Conservation (phyloP, 2,797 vertebrate species). For the Aselliscus stoliczkanus region DNA sequence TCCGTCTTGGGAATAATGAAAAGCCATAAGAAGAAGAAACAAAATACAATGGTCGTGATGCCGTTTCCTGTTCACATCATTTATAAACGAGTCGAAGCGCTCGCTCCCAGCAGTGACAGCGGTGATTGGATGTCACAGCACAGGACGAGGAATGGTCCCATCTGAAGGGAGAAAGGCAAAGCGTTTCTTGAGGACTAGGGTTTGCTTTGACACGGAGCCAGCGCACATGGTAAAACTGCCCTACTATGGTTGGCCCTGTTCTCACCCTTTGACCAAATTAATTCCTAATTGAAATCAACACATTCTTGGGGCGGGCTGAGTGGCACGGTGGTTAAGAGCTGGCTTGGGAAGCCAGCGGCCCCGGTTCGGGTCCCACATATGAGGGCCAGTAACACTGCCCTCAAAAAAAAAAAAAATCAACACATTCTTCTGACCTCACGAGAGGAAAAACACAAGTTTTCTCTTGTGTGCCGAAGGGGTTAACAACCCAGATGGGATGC, state of each 20-base stretch:
- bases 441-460: neutral
- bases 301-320: too few relatives aligned
- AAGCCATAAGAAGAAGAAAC: neutral
- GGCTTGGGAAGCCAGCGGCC: too few relatives aligned
- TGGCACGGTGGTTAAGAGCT: too few relatives aligned
- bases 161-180: too few relatives aligned
- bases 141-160: rapidly evolving
- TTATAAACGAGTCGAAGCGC: neutral
- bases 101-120: rapidly evolving
- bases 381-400: too few relatives aligned
- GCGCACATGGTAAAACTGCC: rapidly evolving
- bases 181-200: neutral
- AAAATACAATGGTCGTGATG: neutral
- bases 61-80: neutral
- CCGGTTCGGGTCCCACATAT: too few relatives aligned
- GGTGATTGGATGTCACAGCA: rapidly evolving
- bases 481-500: rapidly evolving
- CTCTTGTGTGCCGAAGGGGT: rapidly evolving
- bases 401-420: too few relatives aligned
- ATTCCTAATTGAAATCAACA: neutral
- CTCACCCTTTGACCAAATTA: neutral
- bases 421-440: neutral
- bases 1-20: neutral
- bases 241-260: neutral
- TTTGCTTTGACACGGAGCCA: neutral